phyloP scores from a whole-genome alignment of 2,797 vertebrate species.

The Pipistrellus nathusii region DNA sequence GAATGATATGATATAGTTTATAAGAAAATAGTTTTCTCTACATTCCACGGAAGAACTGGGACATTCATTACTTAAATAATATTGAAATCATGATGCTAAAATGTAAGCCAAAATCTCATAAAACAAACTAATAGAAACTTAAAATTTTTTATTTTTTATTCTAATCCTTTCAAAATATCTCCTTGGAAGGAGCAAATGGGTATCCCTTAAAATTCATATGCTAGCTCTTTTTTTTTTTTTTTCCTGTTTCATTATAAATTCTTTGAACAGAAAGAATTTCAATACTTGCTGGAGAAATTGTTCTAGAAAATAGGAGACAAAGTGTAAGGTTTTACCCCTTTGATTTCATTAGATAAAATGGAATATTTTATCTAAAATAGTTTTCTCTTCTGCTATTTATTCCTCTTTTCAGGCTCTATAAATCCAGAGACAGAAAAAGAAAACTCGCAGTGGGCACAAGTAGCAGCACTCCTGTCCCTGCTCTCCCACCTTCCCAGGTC shows the following conservation, averaged over 20 bases:
- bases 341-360: background rate
- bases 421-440: background rate
- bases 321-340: background rate
- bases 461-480: rapidly evolving
- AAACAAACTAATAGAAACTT: conserved; percentile 28
- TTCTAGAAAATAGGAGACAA: background rate
- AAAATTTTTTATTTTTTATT: conserved; percentile 30
- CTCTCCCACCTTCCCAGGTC: background rate
- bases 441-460: background rate
- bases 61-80: background rate
- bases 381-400: background rate
- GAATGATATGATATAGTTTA: background rate
- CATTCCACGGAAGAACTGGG: background rate
- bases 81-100: conserved; percentile 54
- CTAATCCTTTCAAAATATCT: conserved; percentile 26
- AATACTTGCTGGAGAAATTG: background rate
- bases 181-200: background rate
- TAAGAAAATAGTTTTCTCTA: conserved; percentile 29
- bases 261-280: background rate
- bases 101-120: conserved; percentile 2
- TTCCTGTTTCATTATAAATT: conserved; percentile 44
- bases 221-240: background rate
- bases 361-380: background rate
- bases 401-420: background rate
- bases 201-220: background rate